These are phyloP conservation scores for Phaedon cochleariae DNA, from an alignment of 2,888 invertebrate genomes.

Conservation along the genomic window DNA sequence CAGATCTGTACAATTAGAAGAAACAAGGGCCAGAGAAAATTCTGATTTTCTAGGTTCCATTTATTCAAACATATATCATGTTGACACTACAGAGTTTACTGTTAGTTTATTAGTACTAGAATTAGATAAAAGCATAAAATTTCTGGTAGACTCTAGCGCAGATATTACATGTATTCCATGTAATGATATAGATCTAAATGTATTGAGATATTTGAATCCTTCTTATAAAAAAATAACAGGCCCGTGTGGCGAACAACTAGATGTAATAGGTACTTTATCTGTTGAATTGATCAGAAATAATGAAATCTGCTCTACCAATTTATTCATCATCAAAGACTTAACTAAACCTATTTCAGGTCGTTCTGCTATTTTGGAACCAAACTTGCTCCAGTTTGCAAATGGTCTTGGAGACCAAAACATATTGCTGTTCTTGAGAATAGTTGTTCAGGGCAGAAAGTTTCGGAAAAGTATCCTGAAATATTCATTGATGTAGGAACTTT, in stretches of 20 bases:
- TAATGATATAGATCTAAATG: neutral
- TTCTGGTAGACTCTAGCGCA: slow-evolving; percentile 12
- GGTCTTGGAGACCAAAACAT: neutral
- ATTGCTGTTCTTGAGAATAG: neutral
- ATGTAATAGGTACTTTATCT: neutral
- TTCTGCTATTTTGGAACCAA: neutral
- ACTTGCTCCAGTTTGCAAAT: slow-evolving; percentile 8
- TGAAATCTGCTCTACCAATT: neutral
- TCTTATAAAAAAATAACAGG: neutral
- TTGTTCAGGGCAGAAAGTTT: neutral
- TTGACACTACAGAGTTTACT: neutral
- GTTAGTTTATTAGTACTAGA: neutral
- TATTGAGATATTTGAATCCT: neutral
- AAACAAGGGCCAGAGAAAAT: too few species aligned
- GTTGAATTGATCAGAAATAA: neutral
- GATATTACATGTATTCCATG: slow-evolving; percentile 10
- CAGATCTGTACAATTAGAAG: too few species aligned
- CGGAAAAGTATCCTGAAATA: slow-evolving; percentile 4
- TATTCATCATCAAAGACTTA: slow-evolving; percentile 2
- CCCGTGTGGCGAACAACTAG: neutral
- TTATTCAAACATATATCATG: neutral
- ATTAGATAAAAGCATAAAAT: neutral
- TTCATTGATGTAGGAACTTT: slow-evolving; percentile 11
- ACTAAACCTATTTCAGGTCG: slow-evolving; percentile 16
- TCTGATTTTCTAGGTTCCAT: too few species aligned